Base-by-base conservation (phyloP, 2,113 vertebrate genomes). In the Suncus etruscus region DNA sequence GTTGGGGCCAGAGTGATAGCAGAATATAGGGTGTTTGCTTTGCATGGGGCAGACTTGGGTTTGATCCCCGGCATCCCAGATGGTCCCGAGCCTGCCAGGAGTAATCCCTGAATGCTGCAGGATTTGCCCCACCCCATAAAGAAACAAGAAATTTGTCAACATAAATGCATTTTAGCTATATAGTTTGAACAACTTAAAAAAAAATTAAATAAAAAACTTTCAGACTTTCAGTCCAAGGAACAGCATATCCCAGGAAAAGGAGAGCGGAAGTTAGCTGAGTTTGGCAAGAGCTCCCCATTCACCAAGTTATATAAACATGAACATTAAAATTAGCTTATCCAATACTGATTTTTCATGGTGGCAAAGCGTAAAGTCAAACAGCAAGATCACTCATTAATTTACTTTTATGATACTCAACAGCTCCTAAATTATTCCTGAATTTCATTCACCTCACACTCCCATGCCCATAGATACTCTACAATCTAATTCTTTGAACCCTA, bases 131-230 rank as follows among this genome's bases (percentile, higher is more conserved):
- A 39, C 39, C 39, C 39, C 39, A 39, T 39, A 39, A 39, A 39
- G 39, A 39, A 39, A 39, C 39, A 39, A 39, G 39, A 61, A 61
- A 51, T 78, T 27, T 72, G 48, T 74, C 83, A 76, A 90, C 25
- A n/a, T 75, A 80, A 91, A 66, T 86, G 79, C 88, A 83, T 66
- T 91, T 83, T 89, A 85, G 83, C 80, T 91, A 75, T 39, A 39
- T 39, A 86, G 76, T 94, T 88, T 29, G 48, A 29, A 20, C 79
- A 85, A 50, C 75, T 75, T 73, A 84, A 51, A 93, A 87, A 87
- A 25, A 81, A 90, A 84, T 75, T 47, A 94, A 82, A 86, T 45
- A 65, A 92, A 91, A 85, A 39, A 39, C 39, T 39, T 39, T 39
- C 39, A 39, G 39, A 27, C 29, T 47, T 79, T 61, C 11, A 87